phyloP scores from a whole-genome alignment of 2,797 vertebrate species.

The Enteromius unitaeniatus region DNA sequence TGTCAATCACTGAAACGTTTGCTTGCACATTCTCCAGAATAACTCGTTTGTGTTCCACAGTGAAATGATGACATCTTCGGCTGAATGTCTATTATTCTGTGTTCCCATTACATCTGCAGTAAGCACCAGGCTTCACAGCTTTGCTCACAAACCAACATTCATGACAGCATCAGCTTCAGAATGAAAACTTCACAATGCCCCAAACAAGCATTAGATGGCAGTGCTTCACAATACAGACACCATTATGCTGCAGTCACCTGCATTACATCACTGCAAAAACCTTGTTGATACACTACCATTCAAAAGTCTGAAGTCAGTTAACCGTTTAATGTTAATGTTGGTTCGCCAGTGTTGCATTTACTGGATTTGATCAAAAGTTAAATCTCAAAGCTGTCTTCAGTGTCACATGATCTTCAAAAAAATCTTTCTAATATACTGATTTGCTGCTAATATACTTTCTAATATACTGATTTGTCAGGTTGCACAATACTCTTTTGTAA shows the following conservation, averaged over 20 bases:
- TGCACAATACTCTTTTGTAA: background rate
- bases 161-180: background rate
- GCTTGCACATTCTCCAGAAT: background rate
- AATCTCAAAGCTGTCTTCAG: background rate
- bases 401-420: background rate
- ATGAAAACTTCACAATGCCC: background rate
- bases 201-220: slow-evolving; percentile 15
- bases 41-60: background rate
- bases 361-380: background rate
- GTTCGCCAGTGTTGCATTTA: background rate
- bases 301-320: too few relatives aligned
- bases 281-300: background rate
- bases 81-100: background rate
- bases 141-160: background rate
- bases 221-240: slow-evolving; percentile 15
- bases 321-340: background rate
- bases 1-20: background rate
- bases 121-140: background rate
- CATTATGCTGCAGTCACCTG: background rate
- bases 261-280: background rate
- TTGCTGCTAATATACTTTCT: too few relatives aligned
- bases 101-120: background rate
- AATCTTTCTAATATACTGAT: background rate
- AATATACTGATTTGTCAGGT: background rate
- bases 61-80: background rate